Conservation (phyloP, 2,888 invertebrate species). For the Sclerodermus sp. region DNA sequence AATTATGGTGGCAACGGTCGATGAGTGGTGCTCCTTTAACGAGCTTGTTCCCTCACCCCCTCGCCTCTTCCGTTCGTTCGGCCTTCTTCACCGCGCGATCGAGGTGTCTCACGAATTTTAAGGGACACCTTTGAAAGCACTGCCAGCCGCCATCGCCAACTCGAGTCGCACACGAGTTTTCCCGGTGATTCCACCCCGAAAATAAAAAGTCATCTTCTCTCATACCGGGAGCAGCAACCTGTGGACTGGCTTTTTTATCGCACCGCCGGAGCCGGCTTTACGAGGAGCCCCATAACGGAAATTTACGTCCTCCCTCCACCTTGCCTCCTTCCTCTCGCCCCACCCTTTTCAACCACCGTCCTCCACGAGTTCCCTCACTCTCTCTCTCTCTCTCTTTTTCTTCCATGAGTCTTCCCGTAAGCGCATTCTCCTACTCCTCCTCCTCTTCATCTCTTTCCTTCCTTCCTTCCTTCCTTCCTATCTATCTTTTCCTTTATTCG, state of each 20-base stretch:
- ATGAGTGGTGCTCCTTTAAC: conserved; percentile 33
- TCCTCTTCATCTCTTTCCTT: neutral
- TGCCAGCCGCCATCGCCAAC: conserved; percentile 33
- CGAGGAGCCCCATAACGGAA: conserved; percentile 41
- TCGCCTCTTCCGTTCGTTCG: conserved; percentile 7
- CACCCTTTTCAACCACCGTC: conserved; percentile 8
- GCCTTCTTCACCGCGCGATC: conserved; percentile 16
- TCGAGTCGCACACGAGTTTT: conserved; percentile 25
- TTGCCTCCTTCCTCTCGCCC: conserved; percentile 15
- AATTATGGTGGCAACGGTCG: conserved; percentile 27
- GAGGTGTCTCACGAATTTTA: conserved; percentile 37
- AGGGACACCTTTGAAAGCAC: conserved; percentile 32
- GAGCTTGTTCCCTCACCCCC: conserved; percentile 17
- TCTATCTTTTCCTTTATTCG: neutral
- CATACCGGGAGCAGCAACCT: conserved; percentile 37
- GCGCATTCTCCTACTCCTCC: neutral
- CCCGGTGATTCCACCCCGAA: conserved; percentile 22
- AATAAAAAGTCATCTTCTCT: conserved; percentile 6
- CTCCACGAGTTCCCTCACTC: neutral
- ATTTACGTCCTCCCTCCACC: conserved; percentile 28
- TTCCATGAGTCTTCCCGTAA: neutral
- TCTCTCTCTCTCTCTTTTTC: conserved; percentile 1
- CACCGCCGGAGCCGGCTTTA: conserved; percentile 35
- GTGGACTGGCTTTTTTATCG: conserved; percentile 37
- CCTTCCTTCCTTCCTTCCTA: neutral